These are phyloP conservation scores for Maconellicoccus hirsutus DNA, from an alignment of 1,140 invertebrate species.

Conservation along the genomic window DNA sequence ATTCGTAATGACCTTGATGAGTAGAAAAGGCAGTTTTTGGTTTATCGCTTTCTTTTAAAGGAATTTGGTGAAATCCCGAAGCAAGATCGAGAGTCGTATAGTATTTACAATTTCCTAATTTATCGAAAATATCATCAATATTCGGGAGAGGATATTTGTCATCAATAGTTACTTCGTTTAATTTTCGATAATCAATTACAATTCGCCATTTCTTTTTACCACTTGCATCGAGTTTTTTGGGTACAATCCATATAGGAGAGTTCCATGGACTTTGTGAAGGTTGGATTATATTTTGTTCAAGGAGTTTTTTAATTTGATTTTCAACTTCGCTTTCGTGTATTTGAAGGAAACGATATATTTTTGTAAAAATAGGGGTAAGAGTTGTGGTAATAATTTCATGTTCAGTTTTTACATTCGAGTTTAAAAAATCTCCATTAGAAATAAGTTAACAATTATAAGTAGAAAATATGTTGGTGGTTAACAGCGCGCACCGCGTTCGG, in stretches of 20 bases:
- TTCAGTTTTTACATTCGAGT: conserved; percentile 21
- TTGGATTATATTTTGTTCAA: conserved; percentile 25
- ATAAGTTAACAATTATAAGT: not conserved
- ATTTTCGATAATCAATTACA: conserved; percentile 30
- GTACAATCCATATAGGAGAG: conserved; percentile 27
- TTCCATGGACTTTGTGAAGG: conserved; percentile 25
- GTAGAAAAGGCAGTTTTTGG: conserved; percentile 40
- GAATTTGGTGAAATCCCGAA: conserved; percentile 41
- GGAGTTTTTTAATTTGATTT: conserved; percentile 31
- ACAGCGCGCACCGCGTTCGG: no score
- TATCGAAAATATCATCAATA: conserved; percentile 38
- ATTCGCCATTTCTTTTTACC: conserved; percentile 29
- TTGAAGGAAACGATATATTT: conserved; percentile 34
- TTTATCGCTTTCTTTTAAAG: conserved; percentile 33
- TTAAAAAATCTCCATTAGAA: not conserved
- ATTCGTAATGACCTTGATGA: conserved; percentile 34
- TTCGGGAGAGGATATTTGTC: conserved; percentile 40
- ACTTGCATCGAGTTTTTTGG: conserved; percentile 29
- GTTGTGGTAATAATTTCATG: conserved; percentile 27
- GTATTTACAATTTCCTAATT: conserved; percentile 32
- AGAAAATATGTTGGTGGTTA: no score
- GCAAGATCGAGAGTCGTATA: conserved; percentile 40
- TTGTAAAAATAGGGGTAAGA: conserved; percentile 29
- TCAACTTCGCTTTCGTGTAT: conserved; percentile 33
- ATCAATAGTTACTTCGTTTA: conserved; percentile 29